These are phyloP conservation scores for Gouania willdenowi DNA, from an alignment of 2,797 vertebrate species.

Conservation along the genomic window DNA sequence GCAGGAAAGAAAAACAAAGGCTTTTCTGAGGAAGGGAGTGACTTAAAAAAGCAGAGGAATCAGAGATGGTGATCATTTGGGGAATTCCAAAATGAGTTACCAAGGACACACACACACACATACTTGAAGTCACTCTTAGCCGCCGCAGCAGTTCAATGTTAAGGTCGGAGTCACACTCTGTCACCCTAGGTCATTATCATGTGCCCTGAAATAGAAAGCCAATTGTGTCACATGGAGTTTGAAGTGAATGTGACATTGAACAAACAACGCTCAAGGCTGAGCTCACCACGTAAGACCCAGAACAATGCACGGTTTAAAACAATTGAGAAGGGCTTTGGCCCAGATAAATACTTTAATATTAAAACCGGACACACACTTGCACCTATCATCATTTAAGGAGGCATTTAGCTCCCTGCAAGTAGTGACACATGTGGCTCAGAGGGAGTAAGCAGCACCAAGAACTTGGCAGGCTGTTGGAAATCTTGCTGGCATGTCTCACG, in stretches of 20 bases:
- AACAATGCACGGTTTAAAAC: conserved; percentile 30
- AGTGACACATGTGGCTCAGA: conserved; percentile 66
- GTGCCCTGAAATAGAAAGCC: conserved; percentile 65
- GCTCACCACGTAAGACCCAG: conserved; percentile 36
- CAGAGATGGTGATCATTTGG: conserved; percentile 65
- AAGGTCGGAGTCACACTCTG: conserved; percentile 70
- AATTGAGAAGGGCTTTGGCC: conserved; percentile 15
- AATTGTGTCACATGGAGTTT: conserved; percentile 53
- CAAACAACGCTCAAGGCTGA: conserved; percentile 55
- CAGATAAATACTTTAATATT: too few relatives aligned
- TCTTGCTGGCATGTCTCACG: conserved; percentile 59
- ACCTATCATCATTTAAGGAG: conserved; percentile 35
- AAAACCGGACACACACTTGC: conserved; percentile 13
- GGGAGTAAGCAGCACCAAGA: conserved; percentile 56
- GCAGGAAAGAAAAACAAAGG: conserved; percentile 60
- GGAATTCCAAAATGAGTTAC: conserved; percentile 70
- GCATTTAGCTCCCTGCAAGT: conserved; percentile 59
- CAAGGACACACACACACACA: conserved; percentile 25
- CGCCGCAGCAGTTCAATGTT: conserved; percentile 38
- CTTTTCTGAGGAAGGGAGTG: conserved; percentile 57
- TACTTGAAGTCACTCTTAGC: conserved; percentile 12
- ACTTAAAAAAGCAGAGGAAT: conserved; percentile 57
- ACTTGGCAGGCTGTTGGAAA: conserved; percentile 67
- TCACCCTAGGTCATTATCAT: conserved; percentile 69
- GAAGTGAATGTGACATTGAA: conserved; percentile 66